Base-by-base conservation (phyloP, 2,888 invertebrate species). In the Philaethria dido region DNA sequence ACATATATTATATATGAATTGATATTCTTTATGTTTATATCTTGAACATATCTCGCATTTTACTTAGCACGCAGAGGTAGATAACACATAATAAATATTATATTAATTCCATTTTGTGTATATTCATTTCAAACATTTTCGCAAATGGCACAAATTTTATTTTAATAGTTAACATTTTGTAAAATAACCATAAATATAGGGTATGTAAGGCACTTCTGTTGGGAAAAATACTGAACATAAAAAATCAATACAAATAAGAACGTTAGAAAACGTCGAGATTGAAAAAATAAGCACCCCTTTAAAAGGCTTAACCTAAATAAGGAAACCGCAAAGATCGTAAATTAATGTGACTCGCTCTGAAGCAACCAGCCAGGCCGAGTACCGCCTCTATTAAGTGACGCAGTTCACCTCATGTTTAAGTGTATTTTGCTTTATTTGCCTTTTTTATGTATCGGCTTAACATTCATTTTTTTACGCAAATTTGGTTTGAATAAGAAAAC, bases 311-410 rank as follows among this genome's bases (percentile, higher is more conserved):
- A 77, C 80, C 80, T 78, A 79, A 75, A 77, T 76, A 80, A 79
- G 80, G 78, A 77, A 79, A 80, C 80, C 80, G 82, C 82, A 85
- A 81, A 86, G 84, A 83, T 84, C 83, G 83, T 87, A 86, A 85
- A 86, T 86, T 84, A 85, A 85, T 83, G 80, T 64, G 47, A 64
- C 47, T 64, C 64, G 68, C 25, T 64, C 55, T 47, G 36, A 42
- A 61, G 64, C 60, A 63, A 59, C 59, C 59, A 44, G 18, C 45
- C 60, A 33, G 18, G 52, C 64, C 59, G 64, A 64, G 64, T 61
- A 64, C 55, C 61, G 64, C 64, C 64, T 55, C 60, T 64, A 64
- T 68, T 64, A 68, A 64, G 60, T 61, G 64, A 47, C 52, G 60
- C 66, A 45, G 60, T 64, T 64, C 64, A 64, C 64, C 55, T 55